phyloP scores from a whole-genome alignment of 1,140 invertebrate genomes.

The Drosophila nigrodunni region DNA sequence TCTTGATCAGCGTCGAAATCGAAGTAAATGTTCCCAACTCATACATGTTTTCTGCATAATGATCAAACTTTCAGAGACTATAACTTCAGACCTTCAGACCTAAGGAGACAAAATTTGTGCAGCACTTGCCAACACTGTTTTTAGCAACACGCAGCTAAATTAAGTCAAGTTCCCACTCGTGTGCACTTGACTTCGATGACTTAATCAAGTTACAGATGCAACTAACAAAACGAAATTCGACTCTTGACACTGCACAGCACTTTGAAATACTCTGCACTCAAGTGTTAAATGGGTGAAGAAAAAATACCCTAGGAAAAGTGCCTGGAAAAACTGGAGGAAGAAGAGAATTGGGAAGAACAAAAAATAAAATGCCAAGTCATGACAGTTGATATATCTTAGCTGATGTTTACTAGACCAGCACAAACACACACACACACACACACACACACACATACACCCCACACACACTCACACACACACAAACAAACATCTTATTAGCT shows the following conservation, averaged over 20 bases:
- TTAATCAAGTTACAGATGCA: background rate
- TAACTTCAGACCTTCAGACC: too few relatives aligned
- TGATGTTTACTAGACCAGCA: constrained; percentile 40
- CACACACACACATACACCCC: background rate
- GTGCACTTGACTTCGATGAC: background rate
- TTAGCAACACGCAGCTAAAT: background rate
- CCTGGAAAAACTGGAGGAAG: background rate
- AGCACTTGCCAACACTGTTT: background rate
- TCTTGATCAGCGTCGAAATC: too few relatives aligned
- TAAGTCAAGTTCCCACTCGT: background rate
- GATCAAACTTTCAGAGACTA: too few relatives aligned
- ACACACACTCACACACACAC: background rate
- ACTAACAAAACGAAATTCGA: background rate
- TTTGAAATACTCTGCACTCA: background rate
- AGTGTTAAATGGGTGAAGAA: background rate
- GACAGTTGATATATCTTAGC: constrained; percentile 29
- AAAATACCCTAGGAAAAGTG: background rate
- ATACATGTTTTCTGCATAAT: too few relatives aligned
- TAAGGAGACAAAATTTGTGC: too few relatives aligned
- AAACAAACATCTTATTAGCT: constrained; percentile 8
- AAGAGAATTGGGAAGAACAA: background rate
- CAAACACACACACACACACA: constrained; percentile 4
- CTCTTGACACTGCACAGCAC: background rate
- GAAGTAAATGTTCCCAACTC: too few relatives aligned
- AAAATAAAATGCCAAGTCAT: background rate